These are phyloP conservation scores for Percina caprodes DNA, from an alignment of 2,113 vertebrate species.

Conservation along the genomic window DNA sequence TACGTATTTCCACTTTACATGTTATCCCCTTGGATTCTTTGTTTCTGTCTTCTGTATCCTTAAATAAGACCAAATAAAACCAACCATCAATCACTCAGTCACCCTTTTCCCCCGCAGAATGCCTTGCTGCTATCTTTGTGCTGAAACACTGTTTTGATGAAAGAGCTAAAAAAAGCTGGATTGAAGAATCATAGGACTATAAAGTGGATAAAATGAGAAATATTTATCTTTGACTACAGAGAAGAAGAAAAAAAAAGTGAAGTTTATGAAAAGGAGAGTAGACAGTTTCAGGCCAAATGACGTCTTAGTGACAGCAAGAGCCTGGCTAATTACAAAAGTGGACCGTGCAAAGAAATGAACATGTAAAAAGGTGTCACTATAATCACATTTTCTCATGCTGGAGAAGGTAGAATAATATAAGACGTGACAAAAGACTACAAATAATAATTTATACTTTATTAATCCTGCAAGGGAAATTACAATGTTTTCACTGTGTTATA, in stretches of 20 bases:
- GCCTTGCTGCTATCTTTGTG: conserved; percentile 37
- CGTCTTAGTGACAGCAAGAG: conserved; percentile 48
- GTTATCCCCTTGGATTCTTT: too few relatives aligned
- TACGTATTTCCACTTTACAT: too few relatives aligned
- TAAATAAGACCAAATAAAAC: too few relatives aligned
- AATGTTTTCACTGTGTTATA: too few relatives aligned
- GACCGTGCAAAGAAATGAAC: conserved; percentile 33
- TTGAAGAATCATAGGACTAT: conserved; percentile 39
- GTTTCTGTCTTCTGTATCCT: too few relatives aligned
- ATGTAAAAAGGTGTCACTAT: conserved; percentile 21
- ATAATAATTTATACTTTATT: too few relatives aligned
- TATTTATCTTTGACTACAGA: conserved; percentile 48
- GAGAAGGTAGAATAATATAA: neutral
- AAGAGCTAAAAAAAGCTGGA: conserved; percentile 59
- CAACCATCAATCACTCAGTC: neutral
- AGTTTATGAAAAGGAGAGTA: conserved; percentile 50
- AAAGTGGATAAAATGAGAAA: conserved; percentile 35
- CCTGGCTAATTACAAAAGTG: conserved; percentile 33
- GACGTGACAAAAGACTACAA: conserved; percentile 13
- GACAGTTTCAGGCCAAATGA: conserved; percentile 49
- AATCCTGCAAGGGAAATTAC: too few relatives aligned
- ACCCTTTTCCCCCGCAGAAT: conserved; percentile 15
- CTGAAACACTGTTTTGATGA: conserved; percentile 47
- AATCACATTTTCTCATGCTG: conserved; percentile 38
- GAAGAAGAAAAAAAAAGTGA: conserved; percentile 5